Base-by-base conservation (phyloP, 2,888 invertebrate genomes). In the Siphlonurus alternatus region DNA sequence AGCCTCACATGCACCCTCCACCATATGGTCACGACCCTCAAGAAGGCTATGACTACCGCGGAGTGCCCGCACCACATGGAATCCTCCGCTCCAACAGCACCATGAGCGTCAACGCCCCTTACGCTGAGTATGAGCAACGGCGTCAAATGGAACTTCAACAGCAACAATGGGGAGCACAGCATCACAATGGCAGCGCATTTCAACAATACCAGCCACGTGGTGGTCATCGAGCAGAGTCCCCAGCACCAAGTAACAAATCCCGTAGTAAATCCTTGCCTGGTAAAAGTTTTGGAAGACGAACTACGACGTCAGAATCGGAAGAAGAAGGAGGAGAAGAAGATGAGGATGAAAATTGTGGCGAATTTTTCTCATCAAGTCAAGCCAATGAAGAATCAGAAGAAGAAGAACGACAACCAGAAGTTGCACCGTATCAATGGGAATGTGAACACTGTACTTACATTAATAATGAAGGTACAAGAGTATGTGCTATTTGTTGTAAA, bases 381-480 rank as follows among this genome's bases (percentile, higher is more conserved):
- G 66, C 63, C 25, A 62, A 64, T 22, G 56, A 19, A 15, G 63
- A 61, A 54, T 20, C 59, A 22, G 65, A 70, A 22, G 66, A 67
- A 23, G 69, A 69, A 3, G 67, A 69, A 62, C 69, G 70, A 2
- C 68, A 70, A 3, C 66, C 68, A n/a, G 69, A 69, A 20, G 65
- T 61, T 62, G 69, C 63, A 65, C 83, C 84, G 0, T 77, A 81
- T 18, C 78, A 82, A 64, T 94, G 93, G 93, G 85, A 89, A 68
- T 94, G 93, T 74, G 89, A 91, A 71, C 90, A 92, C 72, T 94
- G 93, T 73, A 94, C 93, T 0, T 93, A 86, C 73, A 87, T 92
- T 2, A 94, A 94, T 73, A 86, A 88, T 66, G 78, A 87, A 0
- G 87, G 86, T 22, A 83, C 85, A 0, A 84, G 86, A 69, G 88